Evolutionary conservation across 1,140 invertebrate species (phyloP), one percentile per base, ranked within the genome.

Genomic region (Neodiprion fabricii): DNA sequence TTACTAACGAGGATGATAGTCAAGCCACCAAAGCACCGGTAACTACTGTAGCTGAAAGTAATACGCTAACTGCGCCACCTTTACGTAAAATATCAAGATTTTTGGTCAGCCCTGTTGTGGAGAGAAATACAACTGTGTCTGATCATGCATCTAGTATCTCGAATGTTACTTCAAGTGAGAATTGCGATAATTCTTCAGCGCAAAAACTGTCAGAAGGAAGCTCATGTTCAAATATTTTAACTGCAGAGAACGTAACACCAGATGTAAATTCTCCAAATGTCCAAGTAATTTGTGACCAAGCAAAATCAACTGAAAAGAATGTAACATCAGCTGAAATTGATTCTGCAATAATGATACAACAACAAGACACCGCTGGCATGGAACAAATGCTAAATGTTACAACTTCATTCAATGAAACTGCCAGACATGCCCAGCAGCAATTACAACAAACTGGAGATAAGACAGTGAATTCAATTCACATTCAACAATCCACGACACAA

Each of bases 31-130:
- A 61, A 12, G 73, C 21, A 17, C 67, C 8, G 67, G 75, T 79
- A 61, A 47, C 47, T 10, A 14, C 77, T 17, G 72, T 77, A 61
- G 11, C 67, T 12, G 83, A 84, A 66, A 23, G 72, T 12, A 67
- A 72, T 0, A 82, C 81, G 50, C 72, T 80, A 14, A 75, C 80
- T 1, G 75, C 79, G 7, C 78, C 82, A 17, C 91, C 92, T 72
- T 89, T 91, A 75, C 86, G 94, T 71, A 94, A 95, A 85, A 93
- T 95, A 79, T 95, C 94, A 48, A 88, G 94, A 67, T 95, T 96
- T 86, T 89, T 95, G 83, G 94, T 96, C 71, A 95, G 93, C 86
- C 93, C 94, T 66, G 94, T 95, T 7, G 85, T 92, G 11, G 89
- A 90, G 75, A 85, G 86, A 68, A 88, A 87, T 71, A 73, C 0